A percentile compares a stretch with the other conserved stretches of the same genome.
These are phyloP conservation scores for Herpailurus yagouaroundi DNA, from an alignment of 2,113 vertebrate species.

Conservation along the genomic window DNA sequence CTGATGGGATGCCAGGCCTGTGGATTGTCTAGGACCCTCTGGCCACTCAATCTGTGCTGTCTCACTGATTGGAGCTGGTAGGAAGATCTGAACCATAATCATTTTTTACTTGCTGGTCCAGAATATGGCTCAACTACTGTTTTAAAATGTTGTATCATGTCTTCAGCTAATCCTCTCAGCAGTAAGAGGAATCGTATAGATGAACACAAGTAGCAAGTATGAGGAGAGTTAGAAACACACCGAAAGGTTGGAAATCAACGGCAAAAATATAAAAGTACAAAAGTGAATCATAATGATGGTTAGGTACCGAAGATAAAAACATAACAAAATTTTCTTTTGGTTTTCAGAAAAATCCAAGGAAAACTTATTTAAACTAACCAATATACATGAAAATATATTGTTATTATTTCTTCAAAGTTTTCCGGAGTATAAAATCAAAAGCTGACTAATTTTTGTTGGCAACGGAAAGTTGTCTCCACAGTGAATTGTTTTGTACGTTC, in stretches of 20 bases:
- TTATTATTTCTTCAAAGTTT: neutral
- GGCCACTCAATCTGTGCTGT: neutral
- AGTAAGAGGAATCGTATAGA: neutral
- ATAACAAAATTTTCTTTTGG: neutral
- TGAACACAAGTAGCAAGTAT: neutral
- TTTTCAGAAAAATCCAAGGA: constrained; percentile 3
- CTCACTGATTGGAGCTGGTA: constrained; percentile 12
- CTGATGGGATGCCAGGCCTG: neutral
- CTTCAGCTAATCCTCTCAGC: constrained; percentile 11
- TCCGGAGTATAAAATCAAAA: neutral
- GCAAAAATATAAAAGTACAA: neutral
- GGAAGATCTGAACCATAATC: constrained; percentile 29
- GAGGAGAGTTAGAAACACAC: neutral
- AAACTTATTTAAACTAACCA: neutral
- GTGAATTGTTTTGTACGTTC: neutral
- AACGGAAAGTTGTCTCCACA: neutral
- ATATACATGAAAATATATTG: neutral
- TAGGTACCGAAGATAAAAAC: neutral
- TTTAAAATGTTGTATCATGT: constrained; percentile 23
- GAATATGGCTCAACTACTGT: neutral
- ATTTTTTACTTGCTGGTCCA: neutral
- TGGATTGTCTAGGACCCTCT: constrained; percentile 54
- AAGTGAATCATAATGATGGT: neutral
- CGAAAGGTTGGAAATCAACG: neutral
- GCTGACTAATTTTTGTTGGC: neutral